Evolutionary conservation across 2,797 vertebrate genomes (phyloP).

Genomic region (Hybognathus amarus): DNA sequence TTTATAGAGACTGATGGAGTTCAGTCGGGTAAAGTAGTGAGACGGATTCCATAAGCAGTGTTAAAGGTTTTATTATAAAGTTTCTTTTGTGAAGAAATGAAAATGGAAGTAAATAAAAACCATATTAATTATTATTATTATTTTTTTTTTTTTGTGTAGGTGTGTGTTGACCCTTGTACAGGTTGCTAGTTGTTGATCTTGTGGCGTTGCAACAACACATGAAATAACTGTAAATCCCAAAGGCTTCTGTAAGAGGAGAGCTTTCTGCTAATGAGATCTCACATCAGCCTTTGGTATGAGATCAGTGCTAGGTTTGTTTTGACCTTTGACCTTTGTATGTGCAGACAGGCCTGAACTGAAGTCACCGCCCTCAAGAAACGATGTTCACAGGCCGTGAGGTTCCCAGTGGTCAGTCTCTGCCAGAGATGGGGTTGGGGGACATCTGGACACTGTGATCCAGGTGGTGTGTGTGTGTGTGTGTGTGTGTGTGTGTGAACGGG

Average conservation of each 20-base stretch:
- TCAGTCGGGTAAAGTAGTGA: not conserved
- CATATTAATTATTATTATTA: not conserved
- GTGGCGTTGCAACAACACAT: not conserved
- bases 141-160: not conserved
- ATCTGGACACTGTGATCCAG: slow-evolving; percentile 88
- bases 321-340: slow-evolving; percentile 62
- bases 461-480: slow-evolving; percentile 78
- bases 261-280: slow-evolving; percentile 56
- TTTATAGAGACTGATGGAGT: not conserved
- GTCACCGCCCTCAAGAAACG: slow-evolving; percentile 85
- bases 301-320: not conserved
- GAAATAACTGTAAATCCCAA: slow-evolving; percentile 69
- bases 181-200: not conserved
- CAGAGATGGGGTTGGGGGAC: slow-evolving; percentile 80
- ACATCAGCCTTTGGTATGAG: slow-evolving; percentile 37
- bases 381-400: slow-evolving; percentile 87
- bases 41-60: not conserved
- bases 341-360: slow-evolving; percentile 87
- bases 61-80: not conserved
- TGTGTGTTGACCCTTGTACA: not conserved
- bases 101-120: not conserved
- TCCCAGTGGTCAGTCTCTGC: slow-evolving; percentile 88
- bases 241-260: slow-evolving; percentile 43
- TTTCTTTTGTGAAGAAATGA: not conserved
- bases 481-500: not conserved